Conservation (phyloP, 2,888 invertebrate species). For the Macroteleia sp. region DNA sequence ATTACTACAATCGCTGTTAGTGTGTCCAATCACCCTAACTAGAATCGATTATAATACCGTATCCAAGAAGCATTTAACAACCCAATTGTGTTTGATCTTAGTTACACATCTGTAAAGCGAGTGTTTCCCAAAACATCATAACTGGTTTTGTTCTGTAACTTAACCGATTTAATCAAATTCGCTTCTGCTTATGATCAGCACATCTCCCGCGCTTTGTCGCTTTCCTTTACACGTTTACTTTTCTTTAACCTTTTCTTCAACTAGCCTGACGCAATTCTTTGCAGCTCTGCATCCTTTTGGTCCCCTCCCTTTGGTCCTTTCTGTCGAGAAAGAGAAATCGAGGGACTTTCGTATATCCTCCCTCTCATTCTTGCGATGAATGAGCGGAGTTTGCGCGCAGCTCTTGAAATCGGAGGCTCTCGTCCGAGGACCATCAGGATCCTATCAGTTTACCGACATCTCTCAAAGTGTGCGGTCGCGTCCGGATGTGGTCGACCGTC, state of each 20-base stretch:
- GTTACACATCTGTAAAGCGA: constrained; percentile 10
- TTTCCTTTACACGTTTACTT: not conserved
- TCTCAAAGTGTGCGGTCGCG: constrained; percentile 75
- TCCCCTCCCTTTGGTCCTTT: constrained; percentile 26
- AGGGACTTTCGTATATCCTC: constrained; percentile 55
- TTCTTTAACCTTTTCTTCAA: constrained; percentile 49
- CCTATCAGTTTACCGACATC: constrained; percentile 81
- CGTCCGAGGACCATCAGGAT: constrained; percentile 76
- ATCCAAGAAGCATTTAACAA: constrained; percentile 33
- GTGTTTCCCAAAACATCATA: constrained; percentile 5
- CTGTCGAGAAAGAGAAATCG: constrained; percentile 50
- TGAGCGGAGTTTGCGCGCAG: constrained; percentile 73
- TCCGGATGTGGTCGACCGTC: constrained; percentile 62
- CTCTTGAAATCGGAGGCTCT: constrained; percentile 60
- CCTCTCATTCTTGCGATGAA: constrained; percentile 59
- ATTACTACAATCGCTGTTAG: not conserved
- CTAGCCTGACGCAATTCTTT: constrained; percentile 43
- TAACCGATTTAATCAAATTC: constrained; percentile 74
- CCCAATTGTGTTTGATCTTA: constrained; percentile 22
- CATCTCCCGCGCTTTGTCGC: not conserved
- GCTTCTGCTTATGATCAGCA: not conserved
- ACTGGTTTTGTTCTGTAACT: constrained; percentile 64
- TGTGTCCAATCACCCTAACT: constrained; percentile 11
- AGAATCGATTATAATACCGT: constrained; percentile 20
- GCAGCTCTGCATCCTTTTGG: constrained; percentile 19